Conservation (phyloP, 2,113 vertebrate genomes). For the Notechis scutatus region DNA sequence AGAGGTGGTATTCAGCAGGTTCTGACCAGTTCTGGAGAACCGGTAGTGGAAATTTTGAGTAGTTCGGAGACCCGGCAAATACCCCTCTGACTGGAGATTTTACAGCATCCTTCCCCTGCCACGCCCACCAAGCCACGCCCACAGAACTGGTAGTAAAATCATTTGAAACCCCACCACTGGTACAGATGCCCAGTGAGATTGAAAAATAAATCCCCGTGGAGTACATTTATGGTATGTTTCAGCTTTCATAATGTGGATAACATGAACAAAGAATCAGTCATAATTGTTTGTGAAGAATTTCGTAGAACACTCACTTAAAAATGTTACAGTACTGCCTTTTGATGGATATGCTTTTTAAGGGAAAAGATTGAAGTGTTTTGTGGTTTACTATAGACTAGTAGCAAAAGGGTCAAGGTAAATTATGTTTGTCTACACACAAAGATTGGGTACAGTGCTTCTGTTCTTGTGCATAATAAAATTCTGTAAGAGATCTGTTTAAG, state of each 20-base stretch:
- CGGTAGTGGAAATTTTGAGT: too few relatives aligned
- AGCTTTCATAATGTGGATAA: conserved; percentile 20
- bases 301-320: conserved; percentile 39
- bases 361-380: conserved; percentile 50
- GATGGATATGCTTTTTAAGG: conserved; percentile 45
- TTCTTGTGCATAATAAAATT: conserved; percentile 58
- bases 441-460: conserved; percentile 46
- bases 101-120: too few relatives aligned
- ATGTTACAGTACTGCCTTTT: conserved; percentile 39
- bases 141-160: too few relatives aligned
- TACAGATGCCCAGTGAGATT: not conserved
- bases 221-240: conserved; percentile 34
- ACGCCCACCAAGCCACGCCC: too few relatives aligned
- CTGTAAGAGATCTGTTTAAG: conserved; percentile 49
- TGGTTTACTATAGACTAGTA: conserved; percentile 36
- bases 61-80: too few relatives aligned
- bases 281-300: conserved; percentile 43
- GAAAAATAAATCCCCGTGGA: not conserved
- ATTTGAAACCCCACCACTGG: too few relatives aligned
- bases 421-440: conserved; percentile 60
- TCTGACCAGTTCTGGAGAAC: too few relatives aligned
- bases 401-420: conserved; percentile 55
- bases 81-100: too few relatives aligned
- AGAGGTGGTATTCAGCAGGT: too few relatives aligned
- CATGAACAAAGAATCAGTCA: conserved; percentile 9